Evolutionary conservation across 2,888 invertebrate species (phyloP).

Genomic region (Rhogogaster chlorosoma): DNA sequence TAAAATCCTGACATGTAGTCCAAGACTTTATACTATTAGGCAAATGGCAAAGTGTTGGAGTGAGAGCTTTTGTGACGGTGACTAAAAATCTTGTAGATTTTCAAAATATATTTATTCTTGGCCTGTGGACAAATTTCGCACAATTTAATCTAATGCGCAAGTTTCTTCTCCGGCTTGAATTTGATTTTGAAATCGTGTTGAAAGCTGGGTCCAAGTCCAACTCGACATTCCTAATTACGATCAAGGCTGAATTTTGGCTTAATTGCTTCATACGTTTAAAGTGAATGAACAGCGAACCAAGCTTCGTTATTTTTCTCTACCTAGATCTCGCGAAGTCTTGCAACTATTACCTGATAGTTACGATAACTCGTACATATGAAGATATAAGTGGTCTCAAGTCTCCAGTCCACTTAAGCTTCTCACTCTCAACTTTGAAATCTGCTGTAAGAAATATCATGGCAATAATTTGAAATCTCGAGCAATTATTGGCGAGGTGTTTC

Average conservation of each 20-base stretch:
- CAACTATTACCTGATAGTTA: not conserved
- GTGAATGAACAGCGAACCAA: not conserved
- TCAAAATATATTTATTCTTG: not conserved
- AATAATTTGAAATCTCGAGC: not conserved
- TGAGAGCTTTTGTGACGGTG: not conserved
- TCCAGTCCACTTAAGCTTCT: not conserved
- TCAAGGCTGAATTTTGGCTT: not conserved
- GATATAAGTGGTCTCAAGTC: not conserved
- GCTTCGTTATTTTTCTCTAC: not conserved
- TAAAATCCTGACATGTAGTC: not conserved
- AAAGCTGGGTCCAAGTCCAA: not conserved
- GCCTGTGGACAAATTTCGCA: not conserved
- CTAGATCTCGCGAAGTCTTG: not conserved
- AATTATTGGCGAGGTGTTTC: not conserved
- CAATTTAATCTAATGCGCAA: not conserved
- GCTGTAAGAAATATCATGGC: not conserved
- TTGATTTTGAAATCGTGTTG: not conserved
- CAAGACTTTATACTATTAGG: not conserved
- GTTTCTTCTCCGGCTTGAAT: not conserved
- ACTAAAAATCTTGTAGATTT: not conserved
- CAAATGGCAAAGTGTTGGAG: not conserved
- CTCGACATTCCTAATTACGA: not conserved
- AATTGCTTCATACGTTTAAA: conserved; percentile 4
- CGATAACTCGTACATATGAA: conserved; percentile 4
- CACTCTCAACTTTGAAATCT: not conserved